These are phyloP conservation scores for Willisornis vidua DNA, from an alignment of 2,113 vertebrate species.

Conservation along the genomic window DNA sequence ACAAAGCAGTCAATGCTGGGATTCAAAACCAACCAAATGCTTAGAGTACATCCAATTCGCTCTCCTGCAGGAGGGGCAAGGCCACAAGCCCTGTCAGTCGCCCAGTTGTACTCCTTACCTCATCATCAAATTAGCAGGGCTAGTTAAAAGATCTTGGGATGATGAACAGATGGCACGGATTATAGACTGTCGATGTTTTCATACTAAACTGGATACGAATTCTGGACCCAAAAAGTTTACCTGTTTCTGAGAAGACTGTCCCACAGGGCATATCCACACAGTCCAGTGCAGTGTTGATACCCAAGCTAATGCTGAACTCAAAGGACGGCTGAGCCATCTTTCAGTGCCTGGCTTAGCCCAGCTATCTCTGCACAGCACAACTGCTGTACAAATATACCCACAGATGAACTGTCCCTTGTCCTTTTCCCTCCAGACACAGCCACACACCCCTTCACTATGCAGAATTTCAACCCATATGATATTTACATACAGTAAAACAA, in stretches of 20 bases:
- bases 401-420: neutral
- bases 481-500: neutral
- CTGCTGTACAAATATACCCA: neutral
- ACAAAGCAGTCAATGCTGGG: neutral
- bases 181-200: slow-evolving; percentile 17
- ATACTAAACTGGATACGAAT: neutral
- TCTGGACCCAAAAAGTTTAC: neutral
- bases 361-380: neutral
- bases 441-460: neutral
- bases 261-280: neutral
- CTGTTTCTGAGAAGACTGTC: neutral
- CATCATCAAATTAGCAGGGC: slow-evolving; percentile 18
- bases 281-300: neutral
- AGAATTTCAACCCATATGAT: neutral
- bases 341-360: neutral
- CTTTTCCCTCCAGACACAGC: neutral
- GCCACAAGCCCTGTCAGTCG: neutral
- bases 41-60: neutral
- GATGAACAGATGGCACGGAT: slow-evolving; percentile 9
- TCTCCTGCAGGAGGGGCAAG: neutral
- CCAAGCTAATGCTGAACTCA: neutral
- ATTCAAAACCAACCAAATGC: slow-evolving; percentile 16
- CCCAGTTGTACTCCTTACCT: neutral
- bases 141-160: slow-evolving; percentile 1
- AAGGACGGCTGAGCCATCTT: neutral